A percentile compares a stretch with the other conserved stretches of the same genome.
Evolutionary conservation across 2,113 vertebrate species (phyloP).

Genomic region (Xenopus laevis): DNA sequence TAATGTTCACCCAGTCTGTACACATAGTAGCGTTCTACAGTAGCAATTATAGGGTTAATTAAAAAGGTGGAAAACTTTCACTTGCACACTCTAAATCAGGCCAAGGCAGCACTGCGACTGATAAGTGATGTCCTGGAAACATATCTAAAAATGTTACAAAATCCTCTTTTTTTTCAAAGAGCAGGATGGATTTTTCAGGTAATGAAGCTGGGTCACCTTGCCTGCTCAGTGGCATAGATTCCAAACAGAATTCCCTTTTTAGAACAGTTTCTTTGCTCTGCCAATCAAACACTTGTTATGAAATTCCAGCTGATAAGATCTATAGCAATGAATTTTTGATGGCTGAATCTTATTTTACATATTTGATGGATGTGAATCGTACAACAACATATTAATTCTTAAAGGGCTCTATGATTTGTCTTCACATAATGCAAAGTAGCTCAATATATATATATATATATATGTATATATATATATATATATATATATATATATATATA

Average conservation of each 20-base stretch:
- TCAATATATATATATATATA: constrained; percentile 39
- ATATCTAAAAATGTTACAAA: no score
- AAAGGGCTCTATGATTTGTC: constrained; percentile 37
- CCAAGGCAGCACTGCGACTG: background rate
- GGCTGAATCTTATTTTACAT: constrained; percentile 28
- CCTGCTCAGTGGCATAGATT: constrained; percentile 47
- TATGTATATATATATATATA: no score
- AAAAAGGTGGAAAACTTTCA: constrained; percentile 47
- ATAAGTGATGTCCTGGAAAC: constrained; percentile 16
- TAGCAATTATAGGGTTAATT: no score
- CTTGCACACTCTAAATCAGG: no score
- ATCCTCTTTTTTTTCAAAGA: no score
- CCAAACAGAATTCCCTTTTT: constrained; percentile 47
- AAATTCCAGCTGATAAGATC: constrained; percentile 55
- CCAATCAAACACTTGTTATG: constrained; percentile 49
- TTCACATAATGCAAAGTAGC: constrained; percentile 38
- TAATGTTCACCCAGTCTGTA: no score
- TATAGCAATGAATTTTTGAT: constrained; percentile 39
- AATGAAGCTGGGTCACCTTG: constrained; percentile 49
- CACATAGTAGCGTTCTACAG: no score
- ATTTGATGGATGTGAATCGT: constrained; percentile 38
- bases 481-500: constrained; percentile 35
- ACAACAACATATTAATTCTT: constrained; percentile 35
- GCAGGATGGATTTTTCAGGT: background rate
- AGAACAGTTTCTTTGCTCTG: constrained; percentile 21